phyloP scores from a whole-genome alignment of 2,797 vertebrate species.

The Allobates femoralis region DNA sequence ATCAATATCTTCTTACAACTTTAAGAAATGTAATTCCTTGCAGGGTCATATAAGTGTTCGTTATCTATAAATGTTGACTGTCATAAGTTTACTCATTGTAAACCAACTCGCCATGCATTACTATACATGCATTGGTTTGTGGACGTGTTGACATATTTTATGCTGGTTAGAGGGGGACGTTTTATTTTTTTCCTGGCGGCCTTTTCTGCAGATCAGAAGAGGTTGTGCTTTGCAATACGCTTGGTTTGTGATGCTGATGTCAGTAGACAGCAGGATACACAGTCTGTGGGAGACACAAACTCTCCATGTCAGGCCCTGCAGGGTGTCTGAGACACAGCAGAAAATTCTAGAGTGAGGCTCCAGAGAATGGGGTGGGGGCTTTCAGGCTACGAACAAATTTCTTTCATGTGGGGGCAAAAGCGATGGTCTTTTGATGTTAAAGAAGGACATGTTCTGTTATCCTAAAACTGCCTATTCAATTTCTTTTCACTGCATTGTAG shows the following conservation, averaged over 20 bases:
- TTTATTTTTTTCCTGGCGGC: not conserved
- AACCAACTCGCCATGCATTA: not conserved
- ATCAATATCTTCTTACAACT: too few relatives aligned
- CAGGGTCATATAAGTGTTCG: not conserved
- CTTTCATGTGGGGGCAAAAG: not conserved
- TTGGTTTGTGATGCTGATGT: conserved; percentile 43
- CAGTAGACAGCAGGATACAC: conserved; percentile 50
- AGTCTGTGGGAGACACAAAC: conserved; percentile 55
- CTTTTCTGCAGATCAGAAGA: conserved; percentile 27
- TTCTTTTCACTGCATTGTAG: conserved; percentile 11
- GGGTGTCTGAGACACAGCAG: conserved; percentile 45
- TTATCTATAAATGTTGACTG: not conserved
- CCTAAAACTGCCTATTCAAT: conserved; percentile 8
- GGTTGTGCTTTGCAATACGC: conserved; percentile 29
- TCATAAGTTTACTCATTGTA: not conserved
- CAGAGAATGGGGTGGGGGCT: conserved; percentile 11
- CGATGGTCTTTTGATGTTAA: conserved; percentile 8
- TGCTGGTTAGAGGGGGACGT: not conserved
- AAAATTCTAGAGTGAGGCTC: conserved; percentile 13
- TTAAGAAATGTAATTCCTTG: not conserved
- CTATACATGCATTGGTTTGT: not conserved
- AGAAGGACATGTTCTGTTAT: conserved; percentile 31
- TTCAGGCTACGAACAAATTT: conserved; percentile 19
- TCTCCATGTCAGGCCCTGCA: conserved; percentile 56
- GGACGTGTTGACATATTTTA: conserved; percentile 4